Conservation (phyloP, 2,888 invertebrate species). For the Meghimatium bilineatum region DNA sequence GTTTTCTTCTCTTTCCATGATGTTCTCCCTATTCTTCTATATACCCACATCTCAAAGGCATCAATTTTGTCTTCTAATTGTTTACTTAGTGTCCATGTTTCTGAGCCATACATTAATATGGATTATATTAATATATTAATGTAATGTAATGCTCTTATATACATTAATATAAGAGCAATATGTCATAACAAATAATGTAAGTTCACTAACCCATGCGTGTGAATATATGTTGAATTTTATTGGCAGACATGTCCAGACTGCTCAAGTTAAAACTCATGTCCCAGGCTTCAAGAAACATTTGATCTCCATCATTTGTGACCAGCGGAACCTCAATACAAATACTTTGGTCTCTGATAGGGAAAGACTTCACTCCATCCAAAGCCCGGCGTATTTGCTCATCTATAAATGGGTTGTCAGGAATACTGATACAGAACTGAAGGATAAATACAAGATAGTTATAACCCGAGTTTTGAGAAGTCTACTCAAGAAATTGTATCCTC, state of each 20-base stretch:
- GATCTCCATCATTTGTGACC: constrained; percentile 46
- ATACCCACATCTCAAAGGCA: too few relatives aligned
- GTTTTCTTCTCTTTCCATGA: too few relatives aligned
- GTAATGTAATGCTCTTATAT: too few relatives aligned
- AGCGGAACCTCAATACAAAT: constrained; percentile 44
- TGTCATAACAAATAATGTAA: neutral
- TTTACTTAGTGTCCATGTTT: too few relatives aligned
- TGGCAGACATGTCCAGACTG: constrained; percentile 46
- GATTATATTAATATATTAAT: too few relatives aligned
- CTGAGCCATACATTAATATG: too few relatives aligned
- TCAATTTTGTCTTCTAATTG: too few relatives aligned
- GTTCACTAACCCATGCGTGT: constrained; percentile 43
- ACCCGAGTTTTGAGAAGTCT: too few relatives aligned
- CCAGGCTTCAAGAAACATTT: constrained; percentile 48
- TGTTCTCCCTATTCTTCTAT: too few relatives aligned
- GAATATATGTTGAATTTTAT: constrained; percentile 43
- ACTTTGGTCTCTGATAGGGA: constrained; percentile 40
- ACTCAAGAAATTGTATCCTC: too few relatives aligned
- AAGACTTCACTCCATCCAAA: constrained; percentile 40
- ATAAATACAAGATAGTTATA: neutral
- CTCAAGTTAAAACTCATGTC: constrained; percentile 43
- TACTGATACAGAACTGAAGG: constrained; percentile 37
- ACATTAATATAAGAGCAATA: too few relatives aligned
- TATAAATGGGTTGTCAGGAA: constrained; percentile 34
- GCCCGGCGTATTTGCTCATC: constrained; percentile 39